Conservation (phyloP, 2,113 vertebrate genomes). For the Platycercus adscitus region DNA sequence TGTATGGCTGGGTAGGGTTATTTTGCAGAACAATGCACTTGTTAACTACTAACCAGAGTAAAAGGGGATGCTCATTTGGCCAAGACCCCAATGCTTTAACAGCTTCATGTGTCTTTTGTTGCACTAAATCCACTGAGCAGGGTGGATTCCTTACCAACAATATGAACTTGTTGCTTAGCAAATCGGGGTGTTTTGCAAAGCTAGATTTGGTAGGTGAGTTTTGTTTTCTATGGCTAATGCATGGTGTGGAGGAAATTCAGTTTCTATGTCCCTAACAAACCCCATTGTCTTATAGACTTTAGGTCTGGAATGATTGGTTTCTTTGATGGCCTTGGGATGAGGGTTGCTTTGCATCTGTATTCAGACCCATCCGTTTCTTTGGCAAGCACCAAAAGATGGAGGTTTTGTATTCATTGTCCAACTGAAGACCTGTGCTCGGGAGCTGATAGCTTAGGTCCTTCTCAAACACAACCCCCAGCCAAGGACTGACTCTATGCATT, state of each 20-base stretch:
- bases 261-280: not conserved
- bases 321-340: not conserved
- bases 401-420: not conserved
- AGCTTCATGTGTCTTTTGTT: not conserved
- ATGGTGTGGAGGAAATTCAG: not conserved
- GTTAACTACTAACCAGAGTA: no score
- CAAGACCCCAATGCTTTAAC: not conserved
- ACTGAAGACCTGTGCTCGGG: not conserved
- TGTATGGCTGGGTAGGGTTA: rapidly evolving
- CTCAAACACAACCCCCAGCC: not conserved
- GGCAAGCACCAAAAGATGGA: not conserved
- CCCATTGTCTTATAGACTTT: not conserved
- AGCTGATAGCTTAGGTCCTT: not conserved
- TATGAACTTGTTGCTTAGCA: rapidly evolving
- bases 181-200: not conserved
- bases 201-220: not conserved
- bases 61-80: not conserved
- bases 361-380: not conserved
- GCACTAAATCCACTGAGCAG: not conserved
- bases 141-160: not conserved
- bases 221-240: not conserved
- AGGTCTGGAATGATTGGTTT: not conserved
- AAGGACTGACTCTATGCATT: not conserved
- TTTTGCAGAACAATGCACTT: not conserved
- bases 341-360: conserved; percentile 35